phyloP scores from a whole-genome alignment of 53 echinoderm and acorn worm genomes.

The Patiria pectinifera region DNA sequence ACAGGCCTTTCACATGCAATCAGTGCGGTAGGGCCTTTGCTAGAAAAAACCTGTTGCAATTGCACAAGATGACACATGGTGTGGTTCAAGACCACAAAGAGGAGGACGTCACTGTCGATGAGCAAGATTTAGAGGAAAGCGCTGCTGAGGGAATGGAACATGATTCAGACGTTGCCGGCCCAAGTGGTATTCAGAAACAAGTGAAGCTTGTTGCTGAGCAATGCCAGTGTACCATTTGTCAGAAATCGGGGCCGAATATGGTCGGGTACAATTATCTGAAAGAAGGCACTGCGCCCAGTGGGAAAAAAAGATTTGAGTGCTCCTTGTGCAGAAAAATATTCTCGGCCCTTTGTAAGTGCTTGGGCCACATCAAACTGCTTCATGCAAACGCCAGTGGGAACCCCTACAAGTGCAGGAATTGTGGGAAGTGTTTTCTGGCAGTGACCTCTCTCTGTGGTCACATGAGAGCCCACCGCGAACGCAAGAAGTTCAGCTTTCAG shows the following conservation, averaged over 20 bases:
- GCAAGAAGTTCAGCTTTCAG: slow-evolving; percentile 63
- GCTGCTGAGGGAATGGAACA: background rate
- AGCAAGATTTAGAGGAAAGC: slow-evolving; percentile 34
- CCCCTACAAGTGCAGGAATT: slow-evolving; percentile 62
- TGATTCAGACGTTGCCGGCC: slow-evolving; percentile 23
- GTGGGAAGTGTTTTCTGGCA: slow-evolving; percentile 62
- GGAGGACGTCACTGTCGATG: slow-evolving; percentile 8
- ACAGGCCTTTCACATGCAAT: slow-evolving; percentile 66
- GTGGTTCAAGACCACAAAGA: slow-evolving; percentile 56
- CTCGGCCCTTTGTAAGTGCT: slow-evolving; percentile 44
- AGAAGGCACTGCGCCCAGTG: slow-evolving; percentile 34
- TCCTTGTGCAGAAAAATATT: slow-evolving; percentile 44
- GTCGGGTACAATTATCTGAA: slow-evolving; percentile 51
- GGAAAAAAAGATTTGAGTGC: slow-evolving; percentile 53
- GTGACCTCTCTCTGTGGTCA: slow-evolving; percentile 57
- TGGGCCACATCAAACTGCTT: slow-evolving; percentile 43
- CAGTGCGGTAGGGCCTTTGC: slow-evolving; percentile 68
- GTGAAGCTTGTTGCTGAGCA: background rate
- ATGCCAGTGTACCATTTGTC: slow-evolving; percentile 52
- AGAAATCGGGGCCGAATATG: slow-evolving; percentile 62
- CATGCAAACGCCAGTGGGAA: slow-evolving; percentile 57
- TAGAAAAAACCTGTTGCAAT: slow-evolving; percentile 50
- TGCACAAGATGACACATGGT: slow-evolving; percentile 70
- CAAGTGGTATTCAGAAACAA: slow-evolving; percentile 24
- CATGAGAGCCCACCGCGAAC: slow-evolving; percentile 59